These are phyloP conservation scores for Pyxicephalus adspersus DNA, from an alignment of 2,113 vertebrate species.

Conservation along the genomic window DNA sequence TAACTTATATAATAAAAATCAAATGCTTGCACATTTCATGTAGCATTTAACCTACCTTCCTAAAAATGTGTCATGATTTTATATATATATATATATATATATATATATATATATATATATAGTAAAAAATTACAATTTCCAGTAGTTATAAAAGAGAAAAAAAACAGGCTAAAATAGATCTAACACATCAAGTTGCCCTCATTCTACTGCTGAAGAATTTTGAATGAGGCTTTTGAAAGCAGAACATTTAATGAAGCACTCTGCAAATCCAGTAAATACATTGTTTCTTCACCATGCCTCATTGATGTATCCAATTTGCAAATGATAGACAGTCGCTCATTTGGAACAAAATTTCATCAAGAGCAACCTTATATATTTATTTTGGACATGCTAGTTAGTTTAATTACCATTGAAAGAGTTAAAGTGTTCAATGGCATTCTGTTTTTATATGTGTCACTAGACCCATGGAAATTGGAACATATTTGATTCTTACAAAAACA, in stretches of 20 bases:
- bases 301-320: constrained; percentile 12
- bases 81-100: not conserved
- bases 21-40: not conserved
- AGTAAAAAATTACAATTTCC: not conserved
- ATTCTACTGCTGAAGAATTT: not conserved
- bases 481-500: too few relatives aligned
- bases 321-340: not conserved
- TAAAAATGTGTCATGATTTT: not conserved
- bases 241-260: not conserved
- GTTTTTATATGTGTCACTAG: too few relatives aligned
- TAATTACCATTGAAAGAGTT: not conserved
- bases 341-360: not conserved
- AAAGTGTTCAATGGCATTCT: not conserved
- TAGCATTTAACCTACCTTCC: not conserved
- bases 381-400: not conserved
- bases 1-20: not conserved
- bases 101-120: not conserved
- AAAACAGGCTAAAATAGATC: not conserved
- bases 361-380: not conserved
- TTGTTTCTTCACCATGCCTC: not conserved
- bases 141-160: not conserved
- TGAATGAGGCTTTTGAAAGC: not conserved
- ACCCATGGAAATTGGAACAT: too few relatives aligned
- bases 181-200: not conserved
- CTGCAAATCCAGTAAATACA: not conserved